phyloP scores from a whole-genome alignment of 2,113 vertebrate genomes.

The Actinemys pallida region DNA sequence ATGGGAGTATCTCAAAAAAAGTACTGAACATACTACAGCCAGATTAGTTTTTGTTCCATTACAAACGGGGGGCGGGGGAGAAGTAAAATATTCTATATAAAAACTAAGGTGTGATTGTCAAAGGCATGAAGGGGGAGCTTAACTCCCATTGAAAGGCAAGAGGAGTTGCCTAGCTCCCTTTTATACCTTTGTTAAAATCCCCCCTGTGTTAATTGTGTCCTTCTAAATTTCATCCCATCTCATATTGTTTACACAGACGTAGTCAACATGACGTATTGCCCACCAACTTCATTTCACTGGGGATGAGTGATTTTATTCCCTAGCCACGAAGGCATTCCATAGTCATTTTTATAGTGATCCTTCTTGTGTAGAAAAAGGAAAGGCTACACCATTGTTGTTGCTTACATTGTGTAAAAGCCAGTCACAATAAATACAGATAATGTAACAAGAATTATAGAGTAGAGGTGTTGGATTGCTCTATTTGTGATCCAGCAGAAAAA shows the following conservation, averaged over 20 bases:
- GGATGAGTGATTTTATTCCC: constrained; percentile 16
- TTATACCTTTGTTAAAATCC: neutral
- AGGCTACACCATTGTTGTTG: neutral
- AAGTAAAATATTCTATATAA: neutral
- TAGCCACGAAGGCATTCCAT: neutral
- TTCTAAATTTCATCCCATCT: neutral
- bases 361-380: neutral
- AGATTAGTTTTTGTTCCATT: neutral
- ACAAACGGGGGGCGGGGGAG: neutral
- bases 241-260: neutral
- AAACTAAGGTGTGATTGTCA: neutral
- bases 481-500: constrained; percentile 40
- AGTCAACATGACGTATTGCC: neutral
- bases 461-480: neutral
- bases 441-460: constrained; percentile 2
- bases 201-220: neutral
- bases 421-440: constrained; percentile 18
- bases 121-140: neutral
- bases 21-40: neutral
- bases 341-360: constrained; percentile 17
- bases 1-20: neutral
- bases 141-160: neutral
- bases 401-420: neutral
- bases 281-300: neutral
- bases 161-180: neutral